These are phyloP conservation scores for Henicopernis longicauda DNA, from an alignment of 2,113 vertebrate genomes.

Conservation along the genomic window DNA sequence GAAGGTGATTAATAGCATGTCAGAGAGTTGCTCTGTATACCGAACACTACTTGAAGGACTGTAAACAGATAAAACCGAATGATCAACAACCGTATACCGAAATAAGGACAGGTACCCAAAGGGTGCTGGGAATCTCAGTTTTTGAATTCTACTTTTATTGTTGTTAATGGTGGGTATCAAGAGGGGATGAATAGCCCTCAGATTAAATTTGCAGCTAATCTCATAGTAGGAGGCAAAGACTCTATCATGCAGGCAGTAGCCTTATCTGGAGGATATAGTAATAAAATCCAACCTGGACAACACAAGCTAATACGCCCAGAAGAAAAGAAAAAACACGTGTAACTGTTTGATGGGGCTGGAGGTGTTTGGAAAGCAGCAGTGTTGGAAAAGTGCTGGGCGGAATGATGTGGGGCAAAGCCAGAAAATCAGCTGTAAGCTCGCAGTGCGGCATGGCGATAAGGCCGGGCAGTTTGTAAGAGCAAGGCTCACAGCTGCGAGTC, in stretches of 20 bases:
- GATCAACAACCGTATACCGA: neutral
- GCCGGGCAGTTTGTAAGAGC: neutral
- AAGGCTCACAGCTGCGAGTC: neutral
- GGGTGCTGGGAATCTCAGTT: neutral
- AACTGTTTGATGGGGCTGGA: neutral
- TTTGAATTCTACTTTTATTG: slow-evolving; percentile 12
- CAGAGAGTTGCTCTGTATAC: slow-evolving; percentile 1
- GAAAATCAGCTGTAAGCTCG: neutral
- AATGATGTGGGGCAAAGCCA: neutral
- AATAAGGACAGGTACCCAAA: neutral
- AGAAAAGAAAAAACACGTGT: neutral
- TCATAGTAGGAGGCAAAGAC: slow-evolving; percentile 5
- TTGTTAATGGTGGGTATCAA: slow-evolving; percentile 1
- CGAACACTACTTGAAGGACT: neutral
- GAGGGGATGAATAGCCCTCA: slow-evolving; percentile 16
- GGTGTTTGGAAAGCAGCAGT: neutral
- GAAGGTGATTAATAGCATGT: slow-evolving; percentile 25
- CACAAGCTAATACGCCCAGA: neutral
- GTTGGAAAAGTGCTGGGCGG: neutral
- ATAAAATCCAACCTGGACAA: slow-evolving; percentile 5
- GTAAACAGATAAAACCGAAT: neutral
- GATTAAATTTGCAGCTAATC: slow-evolving; percentile 42
- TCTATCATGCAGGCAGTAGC: neutral
- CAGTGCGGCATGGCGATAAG: neutral
- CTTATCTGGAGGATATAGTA: slow-evolving; percentile 27